Percentiles rank a stretch among this genome's conserved stretches.
Conservation (phyloP, 2,797 vertebrate species). For the Miichthys miiuy region DNA sequence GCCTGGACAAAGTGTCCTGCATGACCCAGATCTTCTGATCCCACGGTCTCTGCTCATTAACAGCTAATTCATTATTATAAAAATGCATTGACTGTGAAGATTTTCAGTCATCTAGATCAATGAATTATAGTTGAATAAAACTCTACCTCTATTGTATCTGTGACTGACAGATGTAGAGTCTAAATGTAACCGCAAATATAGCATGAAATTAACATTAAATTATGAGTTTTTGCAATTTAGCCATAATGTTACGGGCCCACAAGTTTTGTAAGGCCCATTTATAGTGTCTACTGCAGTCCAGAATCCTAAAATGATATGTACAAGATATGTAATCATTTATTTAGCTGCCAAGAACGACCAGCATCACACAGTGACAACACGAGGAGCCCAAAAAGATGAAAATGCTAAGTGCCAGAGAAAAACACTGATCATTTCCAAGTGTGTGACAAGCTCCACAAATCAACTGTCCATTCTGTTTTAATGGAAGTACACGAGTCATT, state of each 20-base stretch:
- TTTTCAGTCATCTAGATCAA: constrained; percentile 1
- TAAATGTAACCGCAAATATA: not conserved
- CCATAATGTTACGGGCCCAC: not conserved
- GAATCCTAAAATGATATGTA: rapidly evolving
- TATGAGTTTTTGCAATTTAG: not conserved
- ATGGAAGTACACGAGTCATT: not conserved
- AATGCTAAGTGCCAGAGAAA: not conserved
- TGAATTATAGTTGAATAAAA: not conserved
- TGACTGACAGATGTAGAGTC: not conserved
- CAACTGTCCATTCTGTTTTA: not conserved
- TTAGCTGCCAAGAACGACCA: not conserved
- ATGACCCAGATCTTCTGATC: not conserved
- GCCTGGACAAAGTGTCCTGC: not conserved
- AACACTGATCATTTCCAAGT: not conserved
- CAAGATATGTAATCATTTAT: not conserved
- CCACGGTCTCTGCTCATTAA: not conserved
- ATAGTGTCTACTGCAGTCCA: too few relatives aligned
- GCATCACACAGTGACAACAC: not conserved
- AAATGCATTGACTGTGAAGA: not conserved
- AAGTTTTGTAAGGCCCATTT: not conserved
- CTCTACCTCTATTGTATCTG: not conserved
- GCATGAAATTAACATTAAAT: not conserved
- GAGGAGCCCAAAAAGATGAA: not conserved
- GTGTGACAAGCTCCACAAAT: not conserved
- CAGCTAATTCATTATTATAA: not conserved